Conservation (phyloP, 2,113 vertebrate genomes). For the Prionailurus bengalensis region DNA sequence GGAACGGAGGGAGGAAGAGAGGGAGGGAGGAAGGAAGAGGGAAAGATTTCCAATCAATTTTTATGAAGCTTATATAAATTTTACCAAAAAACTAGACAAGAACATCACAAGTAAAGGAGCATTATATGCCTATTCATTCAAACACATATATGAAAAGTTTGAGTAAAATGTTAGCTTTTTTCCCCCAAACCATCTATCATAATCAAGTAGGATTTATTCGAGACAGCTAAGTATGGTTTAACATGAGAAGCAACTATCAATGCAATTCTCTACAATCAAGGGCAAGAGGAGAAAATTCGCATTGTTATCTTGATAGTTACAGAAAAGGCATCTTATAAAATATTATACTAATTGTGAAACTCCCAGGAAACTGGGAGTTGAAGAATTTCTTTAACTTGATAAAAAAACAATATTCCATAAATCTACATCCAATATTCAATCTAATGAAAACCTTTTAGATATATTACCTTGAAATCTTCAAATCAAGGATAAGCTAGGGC, state of each 20-base stretch:
- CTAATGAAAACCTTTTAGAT: not conserved
- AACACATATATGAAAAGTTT: not conserved
- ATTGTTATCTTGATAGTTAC: not conserved
- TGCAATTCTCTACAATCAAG: not conserved
- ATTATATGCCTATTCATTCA: not conserved
- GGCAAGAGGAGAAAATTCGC: not conserved
- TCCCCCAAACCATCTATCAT: not conserved
- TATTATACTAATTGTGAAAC: constrained; percentile 8
- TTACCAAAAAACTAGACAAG: not conserved
- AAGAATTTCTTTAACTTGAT: not conserved
- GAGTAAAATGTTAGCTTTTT: not conserved
- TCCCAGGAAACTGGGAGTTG: not conserved
- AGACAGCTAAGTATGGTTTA: not conserved
- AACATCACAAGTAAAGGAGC: not conserved
- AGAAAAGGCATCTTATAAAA: not conserved
- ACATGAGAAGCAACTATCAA: not conserved
- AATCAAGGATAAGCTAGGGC: not conserved
- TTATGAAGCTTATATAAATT: constrained; percentile 40
- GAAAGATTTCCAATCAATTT: not conserved
- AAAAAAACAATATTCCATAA: not conserved
- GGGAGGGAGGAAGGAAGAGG: not conserved
- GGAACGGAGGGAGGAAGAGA: not conserved
- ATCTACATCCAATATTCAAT: not conserved
- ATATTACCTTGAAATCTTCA: not conserved
- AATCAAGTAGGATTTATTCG: not conserved